These are phyloP conservation scores for Lophotriccus pileatus DNA, from an alignment of 2,797 vertebrate species.

Conservation along the genomic window DNA sequence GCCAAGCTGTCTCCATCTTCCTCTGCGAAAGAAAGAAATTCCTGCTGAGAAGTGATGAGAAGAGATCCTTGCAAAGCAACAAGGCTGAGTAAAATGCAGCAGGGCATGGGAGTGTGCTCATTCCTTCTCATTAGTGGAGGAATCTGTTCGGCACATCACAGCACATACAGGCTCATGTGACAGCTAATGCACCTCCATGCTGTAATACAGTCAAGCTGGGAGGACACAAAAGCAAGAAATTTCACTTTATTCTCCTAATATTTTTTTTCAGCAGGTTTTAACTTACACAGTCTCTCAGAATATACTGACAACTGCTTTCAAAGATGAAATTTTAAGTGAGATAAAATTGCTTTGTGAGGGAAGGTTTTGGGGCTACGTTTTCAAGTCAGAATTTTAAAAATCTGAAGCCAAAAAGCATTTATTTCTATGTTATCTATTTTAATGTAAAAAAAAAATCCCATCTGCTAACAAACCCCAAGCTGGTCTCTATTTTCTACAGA, in stretches of 20 bases:
- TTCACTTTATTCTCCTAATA: conserved; percentile 9
- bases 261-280: conserved; percentile 43
- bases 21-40: background rate
- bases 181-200: background rate
- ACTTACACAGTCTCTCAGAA: background rate
- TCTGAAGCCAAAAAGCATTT: background rate
- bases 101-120: background rate
- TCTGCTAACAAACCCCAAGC: background rate
- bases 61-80: background rate
- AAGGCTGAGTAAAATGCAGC: background rate
- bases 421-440: background rate
- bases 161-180: background rate
- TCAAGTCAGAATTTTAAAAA: background rate
- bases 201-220: background rate
- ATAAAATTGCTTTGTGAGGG: background rate
- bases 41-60: conserved; percentile 11
- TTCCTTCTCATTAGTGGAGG: conserved; percentile 39
- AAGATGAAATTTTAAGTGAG: background rate
- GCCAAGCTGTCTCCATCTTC: background rate
- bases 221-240: background rate
- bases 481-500: background rate
- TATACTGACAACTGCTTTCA: background rate
- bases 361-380: background rate
- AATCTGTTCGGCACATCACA: background rate
- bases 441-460: background rate